phyloP scores from a whole-genome alignment of 2,113 vertebrate species.

The Nettapus auritus region DNA sequence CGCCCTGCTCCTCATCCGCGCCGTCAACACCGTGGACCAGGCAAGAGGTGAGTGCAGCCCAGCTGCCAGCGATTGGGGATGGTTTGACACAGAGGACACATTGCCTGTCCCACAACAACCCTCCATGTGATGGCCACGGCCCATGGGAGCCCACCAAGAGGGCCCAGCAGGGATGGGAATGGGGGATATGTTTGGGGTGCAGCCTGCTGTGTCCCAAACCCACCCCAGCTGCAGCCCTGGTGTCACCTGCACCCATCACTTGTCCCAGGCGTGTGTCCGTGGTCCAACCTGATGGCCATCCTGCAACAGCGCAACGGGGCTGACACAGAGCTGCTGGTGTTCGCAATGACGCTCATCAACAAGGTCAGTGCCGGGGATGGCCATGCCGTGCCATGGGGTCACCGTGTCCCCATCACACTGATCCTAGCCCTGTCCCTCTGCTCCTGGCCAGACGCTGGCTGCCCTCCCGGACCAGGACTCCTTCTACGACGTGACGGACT shows the following conservation, averaged over 20 bases:
- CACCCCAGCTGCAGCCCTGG: background rate
- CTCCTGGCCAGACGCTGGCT: conserved; percentile 81
- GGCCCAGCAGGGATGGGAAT: background rate
- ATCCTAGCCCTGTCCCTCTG: background rate
- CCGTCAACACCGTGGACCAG: conserved; percentile 83
- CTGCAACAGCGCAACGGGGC: conserved; percentile 87
- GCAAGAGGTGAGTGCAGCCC: conserved; percentile 78
- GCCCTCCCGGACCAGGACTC: conserved; percentile 95
- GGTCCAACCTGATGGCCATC: conserved; percentile 86
- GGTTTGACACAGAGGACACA: background rate
- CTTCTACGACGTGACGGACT: conserved; percentile 94
- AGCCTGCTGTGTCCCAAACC: background rate
- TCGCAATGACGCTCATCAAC: conserved; percentile 92
- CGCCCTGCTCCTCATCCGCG: conserved; percentile 84
- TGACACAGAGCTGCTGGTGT: conserved; percentile 89
- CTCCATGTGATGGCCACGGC: background rate
- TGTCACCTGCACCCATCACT: rapidly evolving
- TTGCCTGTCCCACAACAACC: background rate
- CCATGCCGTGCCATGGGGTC: background rate
- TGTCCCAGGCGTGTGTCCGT: conserved; percentile 79
- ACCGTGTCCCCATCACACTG: background rate
- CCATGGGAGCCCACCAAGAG: background rate
- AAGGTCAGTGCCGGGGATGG: conserved; percentile 78
- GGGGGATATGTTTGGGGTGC: background rate
- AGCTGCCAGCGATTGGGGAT: rapidly evolving